Evolutionary conservation across 1,140 invertebrate species (phyloP), one percentile per base, ranked within the genome.

Genomic region (Ceratina calcarata): DNA sequence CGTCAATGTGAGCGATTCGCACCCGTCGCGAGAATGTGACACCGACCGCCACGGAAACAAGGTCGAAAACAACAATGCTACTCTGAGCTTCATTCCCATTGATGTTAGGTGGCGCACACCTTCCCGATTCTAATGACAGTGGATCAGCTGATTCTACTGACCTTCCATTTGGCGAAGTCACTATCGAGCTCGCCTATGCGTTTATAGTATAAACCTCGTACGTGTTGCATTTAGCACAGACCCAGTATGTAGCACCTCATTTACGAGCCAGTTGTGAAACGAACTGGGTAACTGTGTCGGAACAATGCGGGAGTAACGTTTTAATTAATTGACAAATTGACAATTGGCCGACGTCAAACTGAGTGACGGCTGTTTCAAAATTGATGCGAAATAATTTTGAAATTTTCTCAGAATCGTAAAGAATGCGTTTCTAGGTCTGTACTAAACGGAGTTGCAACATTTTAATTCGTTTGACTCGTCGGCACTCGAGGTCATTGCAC

Each of bases 121-220:
- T 76, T 81, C 27, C 66, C 82, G 66, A 77, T 81, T 76, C 57
- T 73, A 80, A 86, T 87, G 85, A 86, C 86, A 87, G 75, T 64
- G 72, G 78, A 87, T 86, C 86, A 87, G 86, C 86, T 87, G 86
- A 87, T 87, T 82, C 62, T 24, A 49, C 57, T 83, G 84, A 86
- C 85, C 84, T 86, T 86, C 81, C 81, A 71, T 75, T 86, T 84
- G 74, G 62, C 78, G 55, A 73, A 82, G 71, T 82, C 53, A 72
- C 49, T 27, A 45, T 45, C 69, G 55, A 62, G 65, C 4, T 18
- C 49, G 15, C 18, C 73, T 51, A 60, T 77, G 58, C 58, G 57
- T 60, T 64, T 22, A 58, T 64, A 61, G 37, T 45, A 45, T 6
- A 45, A 45, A 45, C 37, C 10, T 45, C 37, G 37, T 10, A 10